These are phyloP conservation scores for Synanthedon vespiformis DNA, from an alignment of 2,888 invertebrate genomes.

Conservation along the genomic window DNA sequence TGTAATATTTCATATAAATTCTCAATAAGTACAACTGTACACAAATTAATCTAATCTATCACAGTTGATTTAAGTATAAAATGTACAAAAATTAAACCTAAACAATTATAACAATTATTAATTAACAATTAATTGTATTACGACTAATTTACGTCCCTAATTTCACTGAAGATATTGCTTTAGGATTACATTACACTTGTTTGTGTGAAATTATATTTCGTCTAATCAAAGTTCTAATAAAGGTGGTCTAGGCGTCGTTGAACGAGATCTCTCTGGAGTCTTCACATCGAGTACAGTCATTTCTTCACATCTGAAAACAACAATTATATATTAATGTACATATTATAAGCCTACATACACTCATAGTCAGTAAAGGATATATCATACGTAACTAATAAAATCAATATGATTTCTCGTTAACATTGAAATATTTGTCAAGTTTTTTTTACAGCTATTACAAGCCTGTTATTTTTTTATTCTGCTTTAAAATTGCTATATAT, in stretches of 20 bases:
- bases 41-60: conserved; percentile 43
- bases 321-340: not conserved
- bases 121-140: conserved; percentile 1
- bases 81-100: conserved; percentile 28
- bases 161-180: not conserved
- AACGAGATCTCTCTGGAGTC: conserved; percentile 40
- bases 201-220: not conserved
- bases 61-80: conserved; percentile 50
- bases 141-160: not conserved
- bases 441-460: not conserved
- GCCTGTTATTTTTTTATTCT: too few species aligned
- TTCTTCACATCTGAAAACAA: conserved; percentile 54
- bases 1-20: too few species aligned
- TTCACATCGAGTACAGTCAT: conserved; percentile 53
- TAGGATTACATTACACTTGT: not conserved
- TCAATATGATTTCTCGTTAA: too few species aligned
- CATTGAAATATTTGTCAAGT: not conserved
- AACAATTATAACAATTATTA: too few species aligned
- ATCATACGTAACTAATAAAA: too few species aligned
- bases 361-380: not conserved
- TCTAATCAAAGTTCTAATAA: conserved; percentile 44
- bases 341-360: not conserved
- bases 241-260: conserved; percentile 47
- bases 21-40: not conserved
- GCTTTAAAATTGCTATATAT: too few species aligned